Evolutionary conservation across 1,140 invertebrate genomes (phyloP), one percentile per base, ranked within the genome.

Genomic region (Saccostrea echinata): DNA sequence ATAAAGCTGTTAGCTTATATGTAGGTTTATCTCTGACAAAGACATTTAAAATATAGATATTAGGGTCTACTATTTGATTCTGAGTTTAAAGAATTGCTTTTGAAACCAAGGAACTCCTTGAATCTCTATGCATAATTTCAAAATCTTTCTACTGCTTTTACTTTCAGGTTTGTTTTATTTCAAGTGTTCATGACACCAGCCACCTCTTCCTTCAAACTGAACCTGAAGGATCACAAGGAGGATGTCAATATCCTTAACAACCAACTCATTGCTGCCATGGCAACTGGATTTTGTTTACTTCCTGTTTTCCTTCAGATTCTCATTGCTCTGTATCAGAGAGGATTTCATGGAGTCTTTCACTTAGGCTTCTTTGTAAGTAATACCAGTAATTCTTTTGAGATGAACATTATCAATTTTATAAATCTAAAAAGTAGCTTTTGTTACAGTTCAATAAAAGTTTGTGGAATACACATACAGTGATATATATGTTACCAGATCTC

Each of bases 111-210:
- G 1, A 43, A 43, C 9, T 43, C 43, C 43, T 8, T 43, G 43
- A 3, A 43, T 43, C 43, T 43, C 9, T 43, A 1, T 43, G 43
- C 43, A 43, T 3, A 6, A 43, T 3, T 43, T 43, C 0, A 6
- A 43, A 9, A 43, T 43, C 43, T 43, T 43, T 43, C 43, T 43
- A 43, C 43, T 43, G 43, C 55, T 61, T 86, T 61, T 84, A 16
- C 52, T 88, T 89, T 61, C 90, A 93, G 92, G 82, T 93, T 93
- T 90, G 88, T 92, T 13, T 86, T 91, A 57, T 84, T 92, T 0
- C 91, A 93, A 86, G 57, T 92, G 24, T 93, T 92, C 61, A 85
- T 92, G 64, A 82, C 90, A 11, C 91, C 92, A 30, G 88, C 90
- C 12, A 61, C 86, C 30, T 93, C 92, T 24, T 93, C 92, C 6